These are phyloP conservation scores for Cladorhizidae sp. DNA, from an alignment of 37 sponge, comb jelly and placozoan species.

Conservation along the genomic window DNA sequence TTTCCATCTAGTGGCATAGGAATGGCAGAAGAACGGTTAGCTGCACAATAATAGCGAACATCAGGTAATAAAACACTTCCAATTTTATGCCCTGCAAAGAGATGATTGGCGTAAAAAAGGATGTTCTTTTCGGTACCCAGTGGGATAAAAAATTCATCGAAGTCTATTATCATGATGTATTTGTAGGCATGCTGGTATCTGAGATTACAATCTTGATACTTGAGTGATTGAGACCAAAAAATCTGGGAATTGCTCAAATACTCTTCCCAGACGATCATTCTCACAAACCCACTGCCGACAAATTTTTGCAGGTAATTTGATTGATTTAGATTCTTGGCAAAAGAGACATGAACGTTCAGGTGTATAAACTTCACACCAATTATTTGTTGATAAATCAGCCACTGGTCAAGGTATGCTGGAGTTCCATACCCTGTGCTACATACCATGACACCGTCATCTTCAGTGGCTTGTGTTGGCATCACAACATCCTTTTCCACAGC, in stretches of 20 bases:
- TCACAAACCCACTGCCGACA: not conserved
- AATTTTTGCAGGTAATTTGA: not conserved
- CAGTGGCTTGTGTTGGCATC: too few species aligned
- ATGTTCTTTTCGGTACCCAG: not conserved
- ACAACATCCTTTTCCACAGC: too few species aligned
- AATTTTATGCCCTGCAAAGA: not conserved
- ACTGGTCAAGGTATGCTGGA: not conserved
- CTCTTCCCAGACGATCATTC: not conserved
- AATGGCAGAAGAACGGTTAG: not conserved
- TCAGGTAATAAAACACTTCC: not conserved
- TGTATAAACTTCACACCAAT: not conserved
- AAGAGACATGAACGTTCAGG: constrained; percentile 3
- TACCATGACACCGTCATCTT: not conserved
- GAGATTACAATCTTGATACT: not conserved
- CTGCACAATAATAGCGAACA: not conserved
- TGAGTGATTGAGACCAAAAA: constrained; percentile 1
- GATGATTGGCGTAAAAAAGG: not conserved
- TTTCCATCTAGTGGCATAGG: not conserved
- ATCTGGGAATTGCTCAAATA: not conserved
- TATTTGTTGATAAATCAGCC: not conserved
- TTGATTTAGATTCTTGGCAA: not conserved
- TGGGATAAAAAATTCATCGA: constrained; percentile 3
- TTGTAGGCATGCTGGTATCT: not conserved
- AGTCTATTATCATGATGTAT: constrained; percentile 4
- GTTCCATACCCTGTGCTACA: not conserved